Base-by-base conservation (phyloP, 2,113 vertebrate species). In the Furnarius figulus region DNA sequence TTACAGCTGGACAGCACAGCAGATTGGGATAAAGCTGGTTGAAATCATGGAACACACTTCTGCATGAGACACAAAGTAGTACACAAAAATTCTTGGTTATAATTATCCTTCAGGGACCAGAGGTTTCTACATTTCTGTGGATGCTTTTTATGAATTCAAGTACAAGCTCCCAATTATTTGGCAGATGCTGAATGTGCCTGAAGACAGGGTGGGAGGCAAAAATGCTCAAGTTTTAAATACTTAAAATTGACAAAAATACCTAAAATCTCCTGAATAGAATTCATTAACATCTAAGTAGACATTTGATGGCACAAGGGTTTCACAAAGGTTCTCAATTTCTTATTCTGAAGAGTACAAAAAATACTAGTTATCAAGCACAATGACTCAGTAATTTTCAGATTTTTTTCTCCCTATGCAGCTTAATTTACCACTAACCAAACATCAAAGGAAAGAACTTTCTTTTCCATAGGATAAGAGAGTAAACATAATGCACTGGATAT, bases 151-250 rank as follows among this genome's bases (percentile, higher is more conserved):
- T 35, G 28, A 89, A 80, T 77, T 77, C 22, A 46, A 65, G 30
- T 28, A 42, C 6, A 56, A 68, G 42, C 21, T 79, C 27, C 22
- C 19, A 75, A 14, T 50, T 76, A 68, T 44, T 63, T 21, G 31
- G 9, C 63, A 79, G 25, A 66, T 11, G 6, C 8, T 3, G 8
- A 31, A 40, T 42, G 30, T 18, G 42, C 37, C 28, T 53, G 14
- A 82, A 85, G 35, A 85, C 6, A 1, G 1, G 2, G 4, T 5
- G 2, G 6, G 35, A 47, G 6, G 5, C 1, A 7, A 44, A 73
- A 78, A 33, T 3, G 8, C 10, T 47, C 33, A 63, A 61, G 42
- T 30, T 63, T n/a, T 72, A 13, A 46, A 56, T n/a, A 52, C 8
- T 12, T 56, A 49, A 75, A 85, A 65, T 0, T n/a, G 53, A 53